Evolutionary conservation across 2,797 vertebrate genomes (phyloP).

Genomic region (Trachops cirrhosus): DNA sequence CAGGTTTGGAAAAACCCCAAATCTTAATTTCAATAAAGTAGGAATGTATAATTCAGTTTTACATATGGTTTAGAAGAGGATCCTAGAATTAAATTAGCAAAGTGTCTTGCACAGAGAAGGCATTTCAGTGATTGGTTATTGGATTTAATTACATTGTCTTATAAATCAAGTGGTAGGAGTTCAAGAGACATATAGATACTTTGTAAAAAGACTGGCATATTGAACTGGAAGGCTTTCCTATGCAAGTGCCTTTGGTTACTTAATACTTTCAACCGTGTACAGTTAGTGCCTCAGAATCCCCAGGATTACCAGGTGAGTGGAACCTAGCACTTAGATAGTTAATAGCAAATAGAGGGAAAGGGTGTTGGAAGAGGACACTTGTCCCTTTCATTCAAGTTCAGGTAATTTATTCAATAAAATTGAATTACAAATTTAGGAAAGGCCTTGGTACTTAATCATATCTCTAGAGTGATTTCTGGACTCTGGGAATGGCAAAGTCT

Average conservation of each 20-base stretch:
- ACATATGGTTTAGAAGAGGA: not conserved
- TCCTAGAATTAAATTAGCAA: slow-evolving; percentile 20
- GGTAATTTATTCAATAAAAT: not conserved
- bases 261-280: not conserved
- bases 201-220: not conserved
- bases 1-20: not conserved
- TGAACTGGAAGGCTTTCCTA: not conserved
- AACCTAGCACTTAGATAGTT: not conserved
- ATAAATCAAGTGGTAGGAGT: not conserved
- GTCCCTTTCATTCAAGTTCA: not conserved
- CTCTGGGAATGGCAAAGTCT: not conserved
- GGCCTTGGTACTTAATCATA: not conserved
- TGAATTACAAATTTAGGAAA: not conserved
- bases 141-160: not conserved
- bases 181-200: not conserved
- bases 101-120: not conserved
- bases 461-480: not conserved
- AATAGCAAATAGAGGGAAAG: not conserved
- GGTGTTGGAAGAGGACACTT: not conserved
- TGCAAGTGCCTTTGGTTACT: slow-evolving; percentile 4
- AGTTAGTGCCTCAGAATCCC: not conserved
- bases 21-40: not conserved
- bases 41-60: not conserved
- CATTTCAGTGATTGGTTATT: not conserved
- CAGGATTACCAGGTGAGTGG: not conserved